Evolutionary conservation across 2,113 vertebrate species (phyloP), one percentile per base, ranked within the genome.

Genomic region (Anser brachyrhynchus): DNA sequence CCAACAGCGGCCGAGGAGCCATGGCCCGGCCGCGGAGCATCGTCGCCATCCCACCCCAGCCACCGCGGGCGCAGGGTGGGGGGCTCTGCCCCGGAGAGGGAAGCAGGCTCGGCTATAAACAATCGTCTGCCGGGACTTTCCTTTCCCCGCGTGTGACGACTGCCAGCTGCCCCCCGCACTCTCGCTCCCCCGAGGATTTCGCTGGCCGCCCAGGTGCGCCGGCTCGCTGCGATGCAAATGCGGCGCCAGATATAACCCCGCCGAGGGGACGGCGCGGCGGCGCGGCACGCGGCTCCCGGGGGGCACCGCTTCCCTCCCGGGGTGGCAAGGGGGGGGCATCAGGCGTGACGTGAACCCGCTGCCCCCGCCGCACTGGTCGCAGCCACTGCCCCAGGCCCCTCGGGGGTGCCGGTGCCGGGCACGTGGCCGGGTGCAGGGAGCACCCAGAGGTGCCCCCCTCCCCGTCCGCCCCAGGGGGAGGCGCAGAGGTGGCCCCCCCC

Each of bases 171-270:
- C 82, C 89, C 66, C 41, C 58, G 35, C 23, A 41, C 85, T 39
- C 83, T 66, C 52, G 25, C 62, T 95, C 89, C 93, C 96, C 79
- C 4, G 83, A 92, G 93, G 89, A 26, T 81, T 82, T 19, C 10
- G 13, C 51, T 23, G 14, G 8, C 67, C n/a, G 75, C 91, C 91
- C 93, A 74, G 72, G 82, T 92, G 96, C n/a, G 41, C 79, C 22
- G 79, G 67, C 83, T 66, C 19, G 90, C 86, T 44, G 76, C 92
- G 28, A 97, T 97, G 96, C 96, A 97, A 97, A 97, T 97, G 37
- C 0, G 86, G 28, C 6, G 41, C 92, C 96, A 67, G 89, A 96
- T 93, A 77, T 95, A 97, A 80, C 92, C 72, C 37, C 6, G 59
- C 44, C 46, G 83, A 83, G 83, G 89, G 89, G 70, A 51, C 22